A percentile compares a stretch with the other conserved stretches of the same genome.
Evolutionary conservation across 2,113 vertebrate genomes (phyloP).

Genomic region (Delphinapterus leucas): DNA sequence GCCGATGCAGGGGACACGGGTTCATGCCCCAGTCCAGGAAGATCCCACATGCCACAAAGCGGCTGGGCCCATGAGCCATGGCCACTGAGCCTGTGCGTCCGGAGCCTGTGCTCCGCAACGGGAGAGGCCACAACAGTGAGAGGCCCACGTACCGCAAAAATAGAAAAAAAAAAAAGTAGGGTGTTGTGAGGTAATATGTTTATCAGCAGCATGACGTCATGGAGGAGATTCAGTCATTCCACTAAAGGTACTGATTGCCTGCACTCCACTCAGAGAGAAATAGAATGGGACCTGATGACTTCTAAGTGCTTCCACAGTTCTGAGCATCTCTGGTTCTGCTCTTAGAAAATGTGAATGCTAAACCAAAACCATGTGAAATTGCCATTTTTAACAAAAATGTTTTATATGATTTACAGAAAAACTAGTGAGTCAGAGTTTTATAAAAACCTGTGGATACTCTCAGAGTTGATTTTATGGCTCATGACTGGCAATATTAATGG

Average conservation of each 20-base stretch:
- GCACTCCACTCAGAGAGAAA: background rate
- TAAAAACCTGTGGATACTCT: conserved; percentile 28
- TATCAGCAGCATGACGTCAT: background rate
- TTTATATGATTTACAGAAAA: conserved; percentile 64
- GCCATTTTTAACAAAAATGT: conserved; percentile 1
- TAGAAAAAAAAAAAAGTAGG: background rate
- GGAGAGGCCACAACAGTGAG: too few species aligned
- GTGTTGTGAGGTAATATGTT: background rate
- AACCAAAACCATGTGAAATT: background rate
- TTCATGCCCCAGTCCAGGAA: too few species aligned
- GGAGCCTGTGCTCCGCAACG: too few species aligned
- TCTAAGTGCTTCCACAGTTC: background rate
- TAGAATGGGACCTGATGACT: background rate
- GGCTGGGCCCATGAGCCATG: too few species aligned
- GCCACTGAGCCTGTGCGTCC: too few species aligned
- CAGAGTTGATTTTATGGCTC: conserved; percentile 58
- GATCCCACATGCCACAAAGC: too few species aligned
- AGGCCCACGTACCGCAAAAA: too few species aligned
- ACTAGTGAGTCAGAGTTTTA: conserved; percentile 43
- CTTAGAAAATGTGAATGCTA: background rate
- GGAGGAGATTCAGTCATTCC: background rate
- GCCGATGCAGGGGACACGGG: too few species aligned
- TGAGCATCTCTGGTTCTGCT: background rate
- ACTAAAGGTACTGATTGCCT: background rate
- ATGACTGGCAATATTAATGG: conserved; percentile 59